phyloP scores from a whole-genome alignment of 2,797 vertebrate species.

The Petrocephalus schoutedeni region DNA sequence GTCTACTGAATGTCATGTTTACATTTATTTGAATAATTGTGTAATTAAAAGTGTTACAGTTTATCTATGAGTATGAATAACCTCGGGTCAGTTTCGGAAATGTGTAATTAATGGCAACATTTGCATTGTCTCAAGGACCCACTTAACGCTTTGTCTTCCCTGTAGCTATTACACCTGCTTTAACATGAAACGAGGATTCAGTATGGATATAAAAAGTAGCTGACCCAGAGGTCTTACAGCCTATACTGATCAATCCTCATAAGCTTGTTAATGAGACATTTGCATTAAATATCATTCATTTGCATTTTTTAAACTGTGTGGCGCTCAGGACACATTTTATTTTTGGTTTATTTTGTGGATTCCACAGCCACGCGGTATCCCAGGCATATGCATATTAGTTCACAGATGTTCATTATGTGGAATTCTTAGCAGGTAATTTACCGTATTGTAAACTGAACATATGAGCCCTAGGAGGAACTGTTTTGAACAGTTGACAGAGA shows the following conservation, averaged over 20 bases:
- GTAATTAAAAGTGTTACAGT: not conserved
- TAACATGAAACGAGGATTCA: not conserved
- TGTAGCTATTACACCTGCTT: slow-evolving; percentile 8
- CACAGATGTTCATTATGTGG: not conserved
- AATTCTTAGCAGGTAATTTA: not conserved
- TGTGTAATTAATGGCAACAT: slow-evolving; percentile 5
- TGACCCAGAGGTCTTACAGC: not conserved
- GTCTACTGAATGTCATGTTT: not conserved
- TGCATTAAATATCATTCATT: slow-evolving; percentile 14
- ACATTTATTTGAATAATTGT: slow-evolving; percentile 9
- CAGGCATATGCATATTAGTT: not conserved
- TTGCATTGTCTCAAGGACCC: not conserved
- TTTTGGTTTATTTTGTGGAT: not conserved
- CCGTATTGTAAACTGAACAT: not conserved
- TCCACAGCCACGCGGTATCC: not conserved
- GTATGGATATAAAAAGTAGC: not conserved
- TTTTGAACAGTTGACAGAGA: not conserved
- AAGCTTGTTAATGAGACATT: slow-evolving; percentile 9
- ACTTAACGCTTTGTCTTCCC: not conserved
- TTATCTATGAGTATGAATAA: not conserved
- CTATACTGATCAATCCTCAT: slow-evolving; percentile 5
- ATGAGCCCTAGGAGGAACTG: not conserved
- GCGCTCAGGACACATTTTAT: not conserved
- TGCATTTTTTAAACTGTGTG: not conserved
- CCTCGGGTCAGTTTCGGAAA: not conserved